These are phyloP conservation scores for Diadegma fenestrale DNA, from an alignment of 2,888 invertebrate species.

Conservation along the genomic window DNA sequence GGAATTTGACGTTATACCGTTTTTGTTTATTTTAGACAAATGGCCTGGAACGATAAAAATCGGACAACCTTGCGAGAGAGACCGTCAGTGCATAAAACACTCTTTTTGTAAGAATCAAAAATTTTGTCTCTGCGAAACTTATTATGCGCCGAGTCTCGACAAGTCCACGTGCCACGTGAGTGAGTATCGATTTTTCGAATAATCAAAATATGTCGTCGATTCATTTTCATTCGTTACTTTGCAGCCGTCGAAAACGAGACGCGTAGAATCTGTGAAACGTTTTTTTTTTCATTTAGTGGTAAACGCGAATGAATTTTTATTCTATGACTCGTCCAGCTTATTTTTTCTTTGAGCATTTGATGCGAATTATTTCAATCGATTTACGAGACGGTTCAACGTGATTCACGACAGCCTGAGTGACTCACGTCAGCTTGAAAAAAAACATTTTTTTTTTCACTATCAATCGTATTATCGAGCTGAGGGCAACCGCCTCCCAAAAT, in stretches of 20 bases:
- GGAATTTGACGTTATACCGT: background rate
- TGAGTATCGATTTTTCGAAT: conserved; percentile 68
- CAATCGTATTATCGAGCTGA: conserved; percentile 7
- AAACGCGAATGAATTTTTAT: conserved; percentile 3
- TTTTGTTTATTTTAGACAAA: conserved; percentile 30
- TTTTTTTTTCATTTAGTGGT: background rate
- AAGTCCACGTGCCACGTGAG: conserved; percentile 74
- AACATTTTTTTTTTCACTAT: background rate
- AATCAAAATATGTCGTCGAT: background rate
- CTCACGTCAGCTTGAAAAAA: background rate
- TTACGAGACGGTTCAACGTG: conserved; percentile 5
- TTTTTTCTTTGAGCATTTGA: conserved; percentile 13
- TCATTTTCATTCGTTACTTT: background rate
- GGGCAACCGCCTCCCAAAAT: too few relatives aligned
- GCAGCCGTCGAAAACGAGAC: background rate
- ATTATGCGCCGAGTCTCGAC: conserved; percentile 73
- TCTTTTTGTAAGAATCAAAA: conserved; percentile 75
- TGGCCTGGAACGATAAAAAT: conserved; percentile 53
- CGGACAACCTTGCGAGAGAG: conserved; percentile 74
- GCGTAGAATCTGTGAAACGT: background rate
- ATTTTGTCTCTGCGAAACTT: conserved; percentile 74
- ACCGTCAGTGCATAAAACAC: conserved; percentile 74
- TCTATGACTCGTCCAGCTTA: background rate
- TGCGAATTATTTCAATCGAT: background rate
- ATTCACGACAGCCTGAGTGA: conserved; percentile 37